Evolutionary conservation across 2,113 vertebrate genomes (phyloP), one percentile per base, ranked within the genome.

Genomic region (Myotis yumanensis): DNA sequence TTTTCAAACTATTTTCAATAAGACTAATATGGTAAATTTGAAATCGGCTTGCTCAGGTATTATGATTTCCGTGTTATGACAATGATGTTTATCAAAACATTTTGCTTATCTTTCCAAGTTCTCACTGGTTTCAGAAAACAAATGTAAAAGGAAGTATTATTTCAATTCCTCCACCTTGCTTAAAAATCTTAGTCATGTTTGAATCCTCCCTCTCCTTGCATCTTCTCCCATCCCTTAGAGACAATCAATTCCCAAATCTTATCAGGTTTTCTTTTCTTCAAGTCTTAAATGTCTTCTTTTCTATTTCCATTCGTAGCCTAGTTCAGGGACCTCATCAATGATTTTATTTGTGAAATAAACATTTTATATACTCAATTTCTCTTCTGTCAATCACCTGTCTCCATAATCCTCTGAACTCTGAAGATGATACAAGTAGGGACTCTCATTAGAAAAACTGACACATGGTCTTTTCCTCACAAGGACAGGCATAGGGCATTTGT

Each of bases 331-430:
- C 66, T 77, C 40, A 86, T 68, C 68, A 90, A 35, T 43, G 54
- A 73, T 90, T 94, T 48, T 85, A 93, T 92, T 96, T 96, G 68
- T 95, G 90, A 75, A 92, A 83, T 85, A 96, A 96, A 93, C 79
- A 90, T 89, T 96, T 76, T 73, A 82, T 92, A 82, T 94, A 90
- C 69, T 94, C 43, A 43, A 92, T 97, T 97, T 96, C 82, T 95
- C 23, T 92, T 93, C 92, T 97, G 94, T 84, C 96, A 97, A 86
- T 96, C 97, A 97, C 40, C 35, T 96, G 94, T 90, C 82, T 0
- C 46, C 77, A 32, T 86, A 93, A 93, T 92, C 88, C 75, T 96
- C 51, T 95, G 86, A 95, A 95, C 77, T 93, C 73, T 82, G 82
- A 97, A 96, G 73, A 96, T 76, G 86, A 83, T 86, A 96, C 43